Evolutionary conservation across 2,888 invertebrate genomes (phyloP).

Genomic region (Carcina quercana): DNA sequence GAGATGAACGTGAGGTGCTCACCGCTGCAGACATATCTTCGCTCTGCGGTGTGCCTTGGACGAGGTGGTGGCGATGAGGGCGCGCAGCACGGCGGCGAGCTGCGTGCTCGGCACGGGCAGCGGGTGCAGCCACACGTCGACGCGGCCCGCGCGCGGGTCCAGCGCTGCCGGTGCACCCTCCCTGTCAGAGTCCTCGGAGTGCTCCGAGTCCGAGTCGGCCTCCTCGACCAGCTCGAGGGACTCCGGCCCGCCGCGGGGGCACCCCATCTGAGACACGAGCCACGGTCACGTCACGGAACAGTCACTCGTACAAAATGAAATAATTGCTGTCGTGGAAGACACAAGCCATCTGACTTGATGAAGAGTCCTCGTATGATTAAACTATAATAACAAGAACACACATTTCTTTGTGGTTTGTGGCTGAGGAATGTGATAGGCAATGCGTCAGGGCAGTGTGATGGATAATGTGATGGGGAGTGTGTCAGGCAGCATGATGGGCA

Average conservation of each 20-base stretch:
- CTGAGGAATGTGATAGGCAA: too few relatives aligned
- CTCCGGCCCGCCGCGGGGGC: constrained; percentile 80
- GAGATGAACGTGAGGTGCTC: background rate
- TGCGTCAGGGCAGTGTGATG: too few relatives aligned
- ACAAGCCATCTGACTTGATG: constrained; percentile 14
- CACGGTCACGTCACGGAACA: too few relatives aligned
- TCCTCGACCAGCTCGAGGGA: constrained; percentile 73
- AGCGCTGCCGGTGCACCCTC: constrained; percentile 26
- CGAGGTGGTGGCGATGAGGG: constrained; percentile 55
- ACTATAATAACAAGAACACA: too few relatives aligned
- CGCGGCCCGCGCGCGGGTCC: constrained; percentile 88
- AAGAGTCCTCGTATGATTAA: too few relatives aligned
- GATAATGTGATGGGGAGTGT: too few relatives aligned
- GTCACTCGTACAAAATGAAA: too few relatives aligned
- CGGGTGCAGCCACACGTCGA: constrained; percentile 82
- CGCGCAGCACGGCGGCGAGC: constrained; percentile 70
- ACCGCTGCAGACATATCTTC: constrained; percentile 61
- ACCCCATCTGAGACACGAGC: constrained; percentile 86
- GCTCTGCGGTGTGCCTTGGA: constrained; percentile 74
- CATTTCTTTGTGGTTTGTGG: too few relatives aligned
- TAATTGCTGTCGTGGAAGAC: too few relatives aligned
- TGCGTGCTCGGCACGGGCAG: constrained; percentile 77
- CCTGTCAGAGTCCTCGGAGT: constrained; percentile 18
- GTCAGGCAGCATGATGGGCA: too few relatives aligned
- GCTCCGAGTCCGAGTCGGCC: constrained; percentile 25